These are phyloP conservation scores for Acanthosepion esculentum DNA, from an alignment of 2,888 invertebrate species.

Conservation along the genomic window DNA sequence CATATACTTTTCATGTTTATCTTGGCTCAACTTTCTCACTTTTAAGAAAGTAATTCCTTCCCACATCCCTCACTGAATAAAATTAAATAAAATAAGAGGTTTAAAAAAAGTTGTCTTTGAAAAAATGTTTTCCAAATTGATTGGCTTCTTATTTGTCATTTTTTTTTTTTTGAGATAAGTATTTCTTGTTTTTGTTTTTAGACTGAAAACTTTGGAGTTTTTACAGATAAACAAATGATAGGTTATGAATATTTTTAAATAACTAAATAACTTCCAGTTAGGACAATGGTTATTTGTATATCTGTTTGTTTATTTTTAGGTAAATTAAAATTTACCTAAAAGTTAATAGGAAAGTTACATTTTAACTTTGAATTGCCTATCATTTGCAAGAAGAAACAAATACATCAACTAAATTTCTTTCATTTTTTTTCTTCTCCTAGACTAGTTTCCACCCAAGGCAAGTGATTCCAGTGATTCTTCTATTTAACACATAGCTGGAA, in stretches of 20 bases:
- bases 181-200: background rate
- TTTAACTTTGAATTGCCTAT: no score
- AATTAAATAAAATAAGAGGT: background rate
- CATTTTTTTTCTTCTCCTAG: no score
- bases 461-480: no score
- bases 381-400: no score
- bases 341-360: no score
- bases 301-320: background rate
- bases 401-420: no score
- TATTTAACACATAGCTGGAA: no score
- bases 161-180: background rate
- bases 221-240: background rate
- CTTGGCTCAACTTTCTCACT: background rate
- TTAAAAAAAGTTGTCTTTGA: background rate
- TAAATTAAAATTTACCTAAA: background rate
- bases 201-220: background rate
- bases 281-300: background rate
- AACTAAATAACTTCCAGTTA: background rate
- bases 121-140: background rate
- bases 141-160: background rate
- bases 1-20: background rate
- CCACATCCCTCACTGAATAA: background rate
- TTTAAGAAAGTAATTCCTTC: background rate
- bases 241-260: background rate
- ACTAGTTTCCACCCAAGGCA: no score